These are phyloP conservation scores for Pempheris klunzingeri DNA, from an alignment of 2,797 vertebrate genomes.

Conservation along the genomic window DNA sequence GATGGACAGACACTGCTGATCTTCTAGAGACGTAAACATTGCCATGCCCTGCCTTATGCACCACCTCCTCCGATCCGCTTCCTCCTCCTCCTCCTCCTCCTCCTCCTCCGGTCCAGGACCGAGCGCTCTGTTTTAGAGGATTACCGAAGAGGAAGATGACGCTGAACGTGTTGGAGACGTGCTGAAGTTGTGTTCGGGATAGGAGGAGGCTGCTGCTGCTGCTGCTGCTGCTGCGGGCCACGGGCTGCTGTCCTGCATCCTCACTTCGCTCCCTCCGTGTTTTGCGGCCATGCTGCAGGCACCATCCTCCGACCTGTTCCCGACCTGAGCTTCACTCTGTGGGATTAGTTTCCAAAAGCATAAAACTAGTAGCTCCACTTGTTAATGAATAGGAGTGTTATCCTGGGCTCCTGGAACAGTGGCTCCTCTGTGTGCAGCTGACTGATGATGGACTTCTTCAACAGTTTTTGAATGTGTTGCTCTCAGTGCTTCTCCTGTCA, in stretches of 20 bases:
- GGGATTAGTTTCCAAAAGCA: conserved; percentile 19
- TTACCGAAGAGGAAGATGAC: background rate
- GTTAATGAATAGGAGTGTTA: background rate
- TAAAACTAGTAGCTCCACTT: background rate
- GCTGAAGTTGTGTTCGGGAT: conserved; percentile 76
- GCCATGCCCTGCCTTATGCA: conserved; percentile 72
- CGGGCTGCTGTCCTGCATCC: conserved; percentile 30
- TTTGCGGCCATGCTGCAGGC: conserved; percentile 80
- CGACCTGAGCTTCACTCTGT: conserved; percentile 51
- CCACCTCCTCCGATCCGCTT: conserved; percentile 18
- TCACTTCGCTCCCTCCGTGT: conserved; percentile 66
- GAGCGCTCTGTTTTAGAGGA: conserved; percentile 1
- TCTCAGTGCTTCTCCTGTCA: conserved; percentile 1
- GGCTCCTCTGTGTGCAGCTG: background rate
- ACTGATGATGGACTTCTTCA: conserved; percentile 7
- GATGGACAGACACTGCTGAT: conserved; percentile 2
- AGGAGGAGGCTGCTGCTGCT: no score
- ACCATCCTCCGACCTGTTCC: conserved; percentile 69
- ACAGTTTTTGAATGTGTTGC: background rate
- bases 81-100: background rate
- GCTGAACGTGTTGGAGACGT: conserved; percentile 16
- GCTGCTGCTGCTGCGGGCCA: conserved; percentile 61
- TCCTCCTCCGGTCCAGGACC: conserved; percentile 33
- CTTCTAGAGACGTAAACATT: conserved; percentile 75
- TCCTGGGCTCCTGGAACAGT: background rate